Evolutionary conservation across 2,797 vertebrate genomes (phyloP).

Genomic region (Rhinichthys osculus): DNA sequence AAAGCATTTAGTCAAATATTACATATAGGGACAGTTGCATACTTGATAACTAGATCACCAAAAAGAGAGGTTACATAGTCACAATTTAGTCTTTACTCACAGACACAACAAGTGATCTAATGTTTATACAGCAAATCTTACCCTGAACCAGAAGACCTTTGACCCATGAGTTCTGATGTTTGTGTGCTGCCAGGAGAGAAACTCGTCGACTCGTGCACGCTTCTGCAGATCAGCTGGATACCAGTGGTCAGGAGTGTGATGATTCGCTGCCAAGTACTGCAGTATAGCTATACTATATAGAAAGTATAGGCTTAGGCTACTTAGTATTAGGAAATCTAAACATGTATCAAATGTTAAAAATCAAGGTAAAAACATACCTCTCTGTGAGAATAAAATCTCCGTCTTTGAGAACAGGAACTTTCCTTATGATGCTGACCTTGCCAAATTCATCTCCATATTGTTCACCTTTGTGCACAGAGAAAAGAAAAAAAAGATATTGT

Average conservation of each 20-base stretch:
- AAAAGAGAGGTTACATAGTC: constrained; percentile 3
- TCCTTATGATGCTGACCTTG: constrained; percentile 71
- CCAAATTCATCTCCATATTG: constrained; percentile 73
- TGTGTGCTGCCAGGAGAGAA: constrained; percentile 86
- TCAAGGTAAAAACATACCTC: constrained; percentile 68
- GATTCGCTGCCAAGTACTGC: constrained; percentile 82
- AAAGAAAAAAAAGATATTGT: not conserved
- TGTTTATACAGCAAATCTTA: constrained; percentile 53
- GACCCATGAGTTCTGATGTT: constrained; percentile 71
- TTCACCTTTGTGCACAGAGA: constrained; percentile 66
- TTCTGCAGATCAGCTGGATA: constrained; percentile 84
- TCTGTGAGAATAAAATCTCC: constrained; percentile 85
- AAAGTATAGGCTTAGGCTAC: not conserved
- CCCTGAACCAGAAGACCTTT: constrained; percentile 80
- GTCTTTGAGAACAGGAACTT: constrained; percentile 83
- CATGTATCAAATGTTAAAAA: not conserved
- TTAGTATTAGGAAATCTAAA: not conserved
- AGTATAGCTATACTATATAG: constrained; percentile 83
- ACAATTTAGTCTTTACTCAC: constrained; percentile 2
- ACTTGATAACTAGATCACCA: not conserved
- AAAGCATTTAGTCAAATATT: not conserved
- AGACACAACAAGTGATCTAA: not conserved
- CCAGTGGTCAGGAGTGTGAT: constrained; percentile 84
- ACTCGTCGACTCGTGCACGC: constrained; percentile 82
- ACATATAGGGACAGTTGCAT: not conserved